Evolutionary conservation across 2,888 invertebrate genomes (phyloP).

Genomic region (Eilema depressum): DNA sequence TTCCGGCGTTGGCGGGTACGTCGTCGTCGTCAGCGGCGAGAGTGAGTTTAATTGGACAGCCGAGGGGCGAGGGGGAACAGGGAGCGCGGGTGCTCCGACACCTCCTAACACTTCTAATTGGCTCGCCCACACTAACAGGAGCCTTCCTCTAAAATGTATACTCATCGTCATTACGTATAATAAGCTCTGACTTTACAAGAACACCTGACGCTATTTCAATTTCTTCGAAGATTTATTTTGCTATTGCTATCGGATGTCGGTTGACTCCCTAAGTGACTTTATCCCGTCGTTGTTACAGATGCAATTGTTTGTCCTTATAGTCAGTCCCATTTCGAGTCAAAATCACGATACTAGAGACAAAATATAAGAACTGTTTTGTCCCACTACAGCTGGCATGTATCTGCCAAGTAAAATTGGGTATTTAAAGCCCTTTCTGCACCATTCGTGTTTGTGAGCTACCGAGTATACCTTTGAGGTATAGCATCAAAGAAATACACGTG

Average conservation of each 20-base stretch:
- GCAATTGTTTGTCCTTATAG: neutral
- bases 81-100: conserved; percentile 49
- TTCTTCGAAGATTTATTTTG: conserved; percentile 49
- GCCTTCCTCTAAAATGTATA: conserved; percentile 73
- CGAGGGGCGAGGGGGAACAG: conserved; percentile 57
- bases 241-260: conserved; percentile 42
- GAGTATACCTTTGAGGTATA: neutral
- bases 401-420: too few relatives aligned
- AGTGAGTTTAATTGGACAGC: conserved; percentile 82
- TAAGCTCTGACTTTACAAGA: conserved; percentile 58
- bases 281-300: neutral
- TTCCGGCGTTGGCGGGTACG: conserved; percentile 57
- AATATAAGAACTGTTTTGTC: too few relatives aligned
- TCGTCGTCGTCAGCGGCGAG: conserved; percentile 54
- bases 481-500: neutral
- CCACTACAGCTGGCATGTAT: too few relatives aligned
- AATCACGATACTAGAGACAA: too few relatives aligned
- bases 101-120: conserved; percentile 82
- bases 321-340: too few relatives aligned
- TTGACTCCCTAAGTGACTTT: conserved; percentile 41
- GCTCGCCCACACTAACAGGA: conserved; percentile 78
- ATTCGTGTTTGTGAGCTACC: too few relatives aligned
- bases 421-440: too few relatives aligned
- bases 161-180: conserved; percentile 75
- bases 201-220: conserved; percentile 65